Evolutionary conservation across 2,797 vertebrate genomes (phyloP), one percentile per base, ranked within the genome.

Genomic region (Hypotaenidia philippensis): DNA sequence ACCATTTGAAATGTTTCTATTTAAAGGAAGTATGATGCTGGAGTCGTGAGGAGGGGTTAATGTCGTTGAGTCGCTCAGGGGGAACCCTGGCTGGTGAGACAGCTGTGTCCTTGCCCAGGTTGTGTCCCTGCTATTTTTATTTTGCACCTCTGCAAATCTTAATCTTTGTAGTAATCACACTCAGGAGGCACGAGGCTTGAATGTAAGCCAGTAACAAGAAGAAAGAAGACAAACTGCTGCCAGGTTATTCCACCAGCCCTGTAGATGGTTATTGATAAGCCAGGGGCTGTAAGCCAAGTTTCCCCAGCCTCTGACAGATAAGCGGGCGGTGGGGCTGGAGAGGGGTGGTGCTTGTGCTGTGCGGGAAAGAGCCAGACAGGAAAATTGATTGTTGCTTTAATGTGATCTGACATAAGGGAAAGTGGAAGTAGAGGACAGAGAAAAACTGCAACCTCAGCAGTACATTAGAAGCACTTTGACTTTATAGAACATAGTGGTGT

Each of bases 371-470:
- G 96, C 97, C 97, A 97, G 97, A 97, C 96, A 91, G 96, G 87
- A 94, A 90, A 98, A 98, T 98, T 97, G 98, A 97, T 98, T 87
- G 64, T 94, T 86, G 82, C 90, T 96, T 93, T 92, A 92, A 94
- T 94, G 95, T 68, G 94, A 94, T 95, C 94, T 96, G 96, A 79
- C 97, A 88, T 47, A 60, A 94, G 89, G 71, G 95, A 94, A 81
- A 88, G 88, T 93, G 95, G 95, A 83, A 93, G 86, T 77, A 84
- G 90, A 92, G 95, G 94, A 94, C 95, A 85, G 91, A 55, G 88
- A 6, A 88, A 94, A 97, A 72, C 61, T 94, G 91, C 97, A 87
- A 40, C 50, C 94, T 97, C 96, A 87, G 86, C 9, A 8, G 32
- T 83, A 17, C 77, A 31, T 77, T 49, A 90, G 95, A 80, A 91